Base-by-base conservation (phyloP, 2,888 invertebrate species). In the Plusia festucae region DNA sequence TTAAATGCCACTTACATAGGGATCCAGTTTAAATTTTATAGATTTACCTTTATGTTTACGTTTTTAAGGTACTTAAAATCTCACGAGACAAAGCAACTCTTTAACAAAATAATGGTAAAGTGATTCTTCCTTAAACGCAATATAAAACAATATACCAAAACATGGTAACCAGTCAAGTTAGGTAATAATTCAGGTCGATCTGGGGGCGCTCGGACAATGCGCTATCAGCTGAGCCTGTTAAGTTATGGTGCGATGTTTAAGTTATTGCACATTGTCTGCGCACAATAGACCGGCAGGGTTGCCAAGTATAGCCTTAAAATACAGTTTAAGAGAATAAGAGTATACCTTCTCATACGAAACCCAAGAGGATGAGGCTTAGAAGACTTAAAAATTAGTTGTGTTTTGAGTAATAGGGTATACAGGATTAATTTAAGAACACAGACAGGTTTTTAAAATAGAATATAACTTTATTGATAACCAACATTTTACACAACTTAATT, bases 231-330 rank as follows among this genome's bases (percentile, higher is more conserved):
- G 22, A 49, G 54, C 51, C 27, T 24, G 53, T 53, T 68, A 63
- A 76, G 64, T 69, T 68, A 70, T 68, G 52, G 55, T n/a, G 18
- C 11, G 4, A 60, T 65, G 46, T 64, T 64, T 56, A 76, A 81
- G 68, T 79, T 76, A 79, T 82, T 67, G 65, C 73, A 68, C 60
- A 82, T 79, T 79, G 82, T 79, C 70, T 65, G 20, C 24, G 64
- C 51, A 79, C 67, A 68, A 76, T 61, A 34, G 58, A 44, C 0
- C 0, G 1, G 2, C 62, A 73, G 70, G 70, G 70, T 7, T 78
- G 65, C 0, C 55, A 44, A 7, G 4, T 0, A 53, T 53, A 13
- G n/a, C 24, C 4, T 24, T 27, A n/a, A 53, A 16, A 18, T 18
- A 18, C 8, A 9, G 0, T 16, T 16, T 7, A 44, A 44, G 34